These are phyloP conservation scores for Aporophyla lueneburgensis DNA, from an alignment of 2,888 invertebrate genomes.

Conservation along the genomic window DNA sequence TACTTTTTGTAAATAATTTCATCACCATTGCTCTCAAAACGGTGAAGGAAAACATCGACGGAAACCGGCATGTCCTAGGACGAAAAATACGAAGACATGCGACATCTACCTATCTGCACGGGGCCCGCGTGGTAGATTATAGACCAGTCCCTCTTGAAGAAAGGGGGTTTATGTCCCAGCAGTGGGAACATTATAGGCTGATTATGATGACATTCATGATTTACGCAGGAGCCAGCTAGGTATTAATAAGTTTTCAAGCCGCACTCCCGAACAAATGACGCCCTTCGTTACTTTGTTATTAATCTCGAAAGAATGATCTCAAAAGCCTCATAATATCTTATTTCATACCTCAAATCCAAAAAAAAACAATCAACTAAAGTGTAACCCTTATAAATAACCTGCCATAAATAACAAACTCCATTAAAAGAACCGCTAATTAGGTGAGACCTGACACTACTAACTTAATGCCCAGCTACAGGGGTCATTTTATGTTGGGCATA, in stretches of 20 bases:
- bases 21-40: too few relatives aligned
- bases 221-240: background rate
- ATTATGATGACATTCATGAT: background rate
- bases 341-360: slow-evolving; percentile 20
- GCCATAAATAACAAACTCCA: slow-evolving; percentile 36
- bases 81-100: too few relatives aligned
- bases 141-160: too few relatives aligned
- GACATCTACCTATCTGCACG: too few relatives aligned
- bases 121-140: too few relatives aligned
- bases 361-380: slow-evolving; percentile 17
- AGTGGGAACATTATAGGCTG: too few relatives aligned
- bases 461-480: background rate
- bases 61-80: too few relatives aligned
- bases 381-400: slow-evolving; percentile 46
- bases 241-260: background rate
- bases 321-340: background rate
- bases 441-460: slow-evolving; percentile 22
- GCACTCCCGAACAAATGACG: background rate
- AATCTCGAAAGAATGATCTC: background rate
- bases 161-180: too few relatives aligned
- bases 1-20: too few relatives aligned
- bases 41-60: too few relatives aligned
- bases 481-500: slow-evolving; percentile 27
- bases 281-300: slow-evolving; percentile 3
- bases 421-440: slow-evolving; percentile 41